Base-by-base conservation (phyloP, 2,888 invertebrate genomes). In the Pteria penguin region DNA sequence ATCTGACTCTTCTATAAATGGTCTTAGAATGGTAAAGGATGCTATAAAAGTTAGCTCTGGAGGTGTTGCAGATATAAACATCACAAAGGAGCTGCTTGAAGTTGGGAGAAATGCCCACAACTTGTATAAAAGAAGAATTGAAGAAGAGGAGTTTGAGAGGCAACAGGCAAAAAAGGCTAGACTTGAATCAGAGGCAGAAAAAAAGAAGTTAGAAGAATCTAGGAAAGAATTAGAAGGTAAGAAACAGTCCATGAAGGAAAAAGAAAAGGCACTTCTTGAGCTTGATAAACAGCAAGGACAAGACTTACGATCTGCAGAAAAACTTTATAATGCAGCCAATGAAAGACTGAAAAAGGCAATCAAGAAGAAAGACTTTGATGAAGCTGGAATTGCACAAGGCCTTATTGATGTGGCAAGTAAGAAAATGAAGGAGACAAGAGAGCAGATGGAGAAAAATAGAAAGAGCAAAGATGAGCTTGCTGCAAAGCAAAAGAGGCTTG, bases 361-460 rank as follows among this genome's bases (percentile, higher is more conserved):
- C 24, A 75, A 75, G 65, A 78, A 74, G 55, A 74, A 71, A 71
- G 55, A 78, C 36, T 74, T 70, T 58, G 74, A 70, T 74, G 74
- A 78, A 36, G 74, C 71, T 26, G 66, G 52, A 14, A 58, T 78
- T 61, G 74, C 67, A 74, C 70, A 78, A 54, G 78, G 66, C n/a
- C 61, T 74, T 22, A 68, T 74, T 62, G 74, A 78, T 62, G 71
- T 71, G 55, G 78, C 70, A 24, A 74, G 67, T 65, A 73, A 69
- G n/a, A 72, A 70, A 69, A 77, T 73, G 73, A 72, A 70, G 61
- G 66, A 70, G 36, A 57, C 65, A 65, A 72, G 73, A 60, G 52
- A 72, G 4, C 66, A 69, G 22, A 66, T 77, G 24, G 63, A 70
- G 72, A 60, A 63, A 60, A 70, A 73, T 45, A 63, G 72, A 58